These are phyloP conservation scores for Dysmachus trigonus DNA, from an alignment of 2,888 invertebrate species.

Conservation along the genomic window DNA sequence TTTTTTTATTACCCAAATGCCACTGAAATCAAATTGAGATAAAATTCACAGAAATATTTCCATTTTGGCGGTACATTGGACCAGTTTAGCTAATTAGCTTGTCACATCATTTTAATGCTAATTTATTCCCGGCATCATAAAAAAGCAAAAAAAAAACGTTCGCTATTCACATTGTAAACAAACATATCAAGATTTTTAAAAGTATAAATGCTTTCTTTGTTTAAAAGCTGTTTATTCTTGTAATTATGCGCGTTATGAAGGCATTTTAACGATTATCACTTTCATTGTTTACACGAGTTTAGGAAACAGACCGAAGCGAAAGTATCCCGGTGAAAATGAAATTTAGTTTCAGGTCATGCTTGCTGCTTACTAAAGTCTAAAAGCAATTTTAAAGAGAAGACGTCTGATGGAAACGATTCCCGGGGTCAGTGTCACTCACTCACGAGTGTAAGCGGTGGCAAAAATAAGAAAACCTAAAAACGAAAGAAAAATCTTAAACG, in stretches of 20 bases:
- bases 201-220: not conserved
- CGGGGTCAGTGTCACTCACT: not conserved
- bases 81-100: not conserved
- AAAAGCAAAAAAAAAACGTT: not conserved
- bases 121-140: not conserved
- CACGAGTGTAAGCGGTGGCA: not conserved
- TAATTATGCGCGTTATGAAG: not conserved
- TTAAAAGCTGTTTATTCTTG: not conserved
- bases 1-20: not conserved
- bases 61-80: not conserved
- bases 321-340: not conserved
- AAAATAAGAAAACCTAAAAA: not conserved
- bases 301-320: not conserved
- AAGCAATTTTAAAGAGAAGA: not conserved
- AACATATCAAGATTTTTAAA: not conserved
- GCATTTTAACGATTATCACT: not conserved
- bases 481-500: not conserved
- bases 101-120: not conserved
- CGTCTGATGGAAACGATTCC: not conserved
- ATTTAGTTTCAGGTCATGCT: not conserved
- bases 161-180: not conserved
- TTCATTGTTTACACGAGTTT: not conserved
- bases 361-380: not conserved
- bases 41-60: not conserved
- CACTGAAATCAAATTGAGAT: not conserved